Evolutionary conservation across 2,113 vertebrate genomes (phyloP), one percentile per base, ranked within the genome.

Genomic region (Cairina moschata): DNA sequence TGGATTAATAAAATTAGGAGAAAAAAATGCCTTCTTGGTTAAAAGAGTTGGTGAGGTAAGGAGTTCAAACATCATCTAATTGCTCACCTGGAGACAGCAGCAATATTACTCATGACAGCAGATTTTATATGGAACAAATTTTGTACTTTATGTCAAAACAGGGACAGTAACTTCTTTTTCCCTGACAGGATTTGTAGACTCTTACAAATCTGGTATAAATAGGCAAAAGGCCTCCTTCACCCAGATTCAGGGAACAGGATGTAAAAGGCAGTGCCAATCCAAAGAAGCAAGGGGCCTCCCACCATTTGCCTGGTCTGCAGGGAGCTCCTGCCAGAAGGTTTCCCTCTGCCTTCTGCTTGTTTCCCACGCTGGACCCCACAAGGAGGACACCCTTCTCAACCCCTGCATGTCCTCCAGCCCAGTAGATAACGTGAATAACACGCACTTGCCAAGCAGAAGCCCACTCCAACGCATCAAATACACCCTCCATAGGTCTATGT

Each of bases 361-460:
- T 80, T 84, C 50, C 65, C 31, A 3, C 22, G 54, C n/a, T 72
- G n/a, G 9, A 20, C 4, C 15, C 36, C 2, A 1, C 15, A 14
- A 1, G 9, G 2, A 20, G 26, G 42, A 50, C 14, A 15, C 4
- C 23, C 29, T 62, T 62, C 52, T 50, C 76, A 36, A 17, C 50
- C 17, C 48, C 21, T 50, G 36, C 16, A 12, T 29, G 59, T 59
- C 34, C 54, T 82, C 56, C 32, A 59, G 48, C 6, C 21, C 26
- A 8, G 14, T 0, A 44, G 14, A 48, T 56, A 44, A 71, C 54
- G n/a, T 3, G 22, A 83, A 9, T 50, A 50, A 18, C 0, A 1
- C 4, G 9, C 13, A 4, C 7, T 58, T 67, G 31, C 22, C n/a
- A 63, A 72, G 48, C 52, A 42, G 9, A 25, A 72, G 31, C 28